A percentile compares a stretch with the other conserved stretches of the same genome.
Evolutionary conservation across 2,888 invertebrate species (phyloP).

Genomic region (Strigamia transsilvanica): DNA sequence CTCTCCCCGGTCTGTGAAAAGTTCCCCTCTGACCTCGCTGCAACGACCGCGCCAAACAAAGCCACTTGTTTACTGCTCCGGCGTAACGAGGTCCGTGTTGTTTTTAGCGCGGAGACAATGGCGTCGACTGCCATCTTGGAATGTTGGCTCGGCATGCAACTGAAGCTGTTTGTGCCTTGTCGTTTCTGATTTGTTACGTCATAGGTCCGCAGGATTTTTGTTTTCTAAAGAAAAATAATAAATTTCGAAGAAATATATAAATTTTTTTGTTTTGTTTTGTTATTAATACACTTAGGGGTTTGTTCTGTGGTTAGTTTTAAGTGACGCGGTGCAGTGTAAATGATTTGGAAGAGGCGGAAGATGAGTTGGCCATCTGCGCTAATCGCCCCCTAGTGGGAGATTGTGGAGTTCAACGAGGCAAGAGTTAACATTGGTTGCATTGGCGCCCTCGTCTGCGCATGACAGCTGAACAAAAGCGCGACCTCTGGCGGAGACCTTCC

Average conservation of each 20-base stretch:
- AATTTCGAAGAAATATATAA: neutral
- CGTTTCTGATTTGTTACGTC: slow-evolving; percentile 17
- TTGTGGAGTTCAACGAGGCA: slow-evolving; percentile 48
- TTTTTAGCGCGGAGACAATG: neutral
- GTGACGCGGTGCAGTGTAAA: neutral
- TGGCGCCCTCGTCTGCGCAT: slow-evolving; percentile 44
- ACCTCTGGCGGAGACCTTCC: slow-evolving; percentile 14
- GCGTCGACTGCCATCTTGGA: neutral
- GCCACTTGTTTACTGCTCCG: neutral
- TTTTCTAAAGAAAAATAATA: neutral
- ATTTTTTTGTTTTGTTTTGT: neutral
- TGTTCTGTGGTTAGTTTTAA: neutral
- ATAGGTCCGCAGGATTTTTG: neutral
- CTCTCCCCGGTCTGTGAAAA: neutral
- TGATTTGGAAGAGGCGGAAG: neutral
- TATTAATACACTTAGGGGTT: neutral
- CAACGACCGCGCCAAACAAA: neutral
- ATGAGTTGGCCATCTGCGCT: slow-evolving; percentile 32
- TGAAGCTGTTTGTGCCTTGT: slow-evolving; percentile 28
- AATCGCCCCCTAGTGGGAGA: slow-evolving; percentile 19
- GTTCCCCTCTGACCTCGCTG: slow-evolving; percentile 18
- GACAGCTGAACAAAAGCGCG: slow-evolving; percentile 39
- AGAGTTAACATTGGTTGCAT: slow-evolving; percentile 51
- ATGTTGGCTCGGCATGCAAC: slow-evolving; percentile 30
- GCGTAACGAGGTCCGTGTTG: neutral